phyloP scores from a whole-genome alignment of 1,140 invertebrate species.

The Pogonomyrmex californicus region DNA sequence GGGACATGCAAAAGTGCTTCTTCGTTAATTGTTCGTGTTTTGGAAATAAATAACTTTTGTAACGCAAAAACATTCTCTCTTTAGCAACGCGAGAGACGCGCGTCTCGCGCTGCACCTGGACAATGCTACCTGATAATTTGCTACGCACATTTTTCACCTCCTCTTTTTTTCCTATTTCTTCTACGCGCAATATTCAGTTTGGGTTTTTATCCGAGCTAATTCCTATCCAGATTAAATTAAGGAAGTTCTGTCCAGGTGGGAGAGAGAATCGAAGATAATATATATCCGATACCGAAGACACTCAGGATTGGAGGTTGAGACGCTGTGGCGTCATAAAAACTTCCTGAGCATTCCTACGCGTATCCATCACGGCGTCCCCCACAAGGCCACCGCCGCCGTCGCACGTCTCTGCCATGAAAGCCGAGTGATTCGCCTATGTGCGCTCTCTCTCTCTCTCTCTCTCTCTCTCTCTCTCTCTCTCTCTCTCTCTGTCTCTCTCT shows the following conservation, averaged over 20 bases:
- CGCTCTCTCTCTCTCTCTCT: no score
- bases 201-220: neutral
- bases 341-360: conserved; percentile 29
- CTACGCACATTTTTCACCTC: neutral
- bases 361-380: conserved; percentile 45
- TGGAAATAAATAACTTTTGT: neutral
- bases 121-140: neutral
- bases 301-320: conserved; percentile 19
- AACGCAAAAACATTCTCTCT: neutral
- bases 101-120: neutral
- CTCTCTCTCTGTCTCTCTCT: no score
- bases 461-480: no score
- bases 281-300: conserved; percentile 44
- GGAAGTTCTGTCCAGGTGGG: neutral
- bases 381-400: conserved; percentile 30
- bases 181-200: neutral
- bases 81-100: neutral
- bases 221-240: neutral
- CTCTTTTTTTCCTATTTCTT: neutral
- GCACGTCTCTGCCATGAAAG: conserved; percentile 23
- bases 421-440: conserved; percentile 27
- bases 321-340: conserved; percentile 42
- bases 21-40: no score
- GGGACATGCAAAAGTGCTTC: neutral
- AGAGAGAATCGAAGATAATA: conserved; percentile 28